Conservation (phyloP, 2,888 invertebrate species). For the Spilosoma lubricipeda region DNA sequence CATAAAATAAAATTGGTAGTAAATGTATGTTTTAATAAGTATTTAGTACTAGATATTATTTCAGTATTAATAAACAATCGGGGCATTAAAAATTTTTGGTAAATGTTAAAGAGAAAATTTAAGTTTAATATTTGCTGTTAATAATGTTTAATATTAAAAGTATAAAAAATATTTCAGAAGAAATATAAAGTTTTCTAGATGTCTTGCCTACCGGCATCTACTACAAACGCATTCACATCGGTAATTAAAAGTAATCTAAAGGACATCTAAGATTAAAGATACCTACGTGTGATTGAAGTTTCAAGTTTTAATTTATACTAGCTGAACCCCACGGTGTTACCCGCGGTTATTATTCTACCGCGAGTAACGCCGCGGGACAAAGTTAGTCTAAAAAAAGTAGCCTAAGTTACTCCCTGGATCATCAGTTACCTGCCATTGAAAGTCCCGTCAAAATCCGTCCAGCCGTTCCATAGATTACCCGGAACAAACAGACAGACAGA, state of each 20-base stretch:
- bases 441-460: no score
- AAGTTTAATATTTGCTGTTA: not conserved
- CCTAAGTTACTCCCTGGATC: no score
- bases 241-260: not conserved
- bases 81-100: not conserved
- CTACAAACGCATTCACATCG: not conserved
- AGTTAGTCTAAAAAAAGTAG: no score
- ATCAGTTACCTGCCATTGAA: no score
- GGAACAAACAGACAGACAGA: no score
- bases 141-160: not conserved
- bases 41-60: not conserved
- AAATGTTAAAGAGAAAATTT: not conserved
- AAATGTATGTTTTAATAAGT: no score
- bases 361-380: no score
- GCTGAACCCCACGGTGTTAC: no score
- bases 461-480: no score
- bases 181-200: not conserved
- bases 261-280: not conserved
- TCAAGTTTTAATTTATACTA: not conserved
- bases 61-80: not conserved
- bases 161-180: not conserved
- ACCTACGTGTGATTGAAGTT: not conserved
- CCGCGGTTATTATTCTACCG: no score
- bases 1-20: no score
- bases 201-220: not conserved